phyloP scores from a whole-genome alignment of 2,113 vertebrate species.

The Isurus oxyrinchus region DNA sequence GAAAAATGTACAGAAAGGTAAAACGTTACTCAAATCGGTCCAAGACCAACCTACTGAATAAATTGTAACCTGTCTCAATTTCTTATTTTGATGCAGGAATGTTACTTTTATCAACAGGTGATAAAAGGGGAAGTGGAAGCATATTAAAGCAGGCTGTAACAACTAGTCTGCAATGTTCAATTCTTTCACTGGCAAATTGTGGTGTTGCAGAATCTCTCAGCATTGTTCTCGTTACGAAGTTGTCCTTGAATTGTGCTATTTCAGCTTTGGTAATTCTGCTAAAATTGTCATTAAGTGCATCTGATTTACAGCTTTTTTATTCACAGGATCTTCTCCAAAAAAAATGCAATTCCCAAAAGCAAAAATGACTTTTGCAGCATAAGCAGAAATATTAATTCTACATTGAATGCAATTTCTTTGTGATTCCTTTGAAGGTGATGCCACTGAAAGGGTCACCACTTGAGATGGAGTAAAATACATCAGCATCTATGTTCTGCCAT shows the following conservation, averaged over 20 bases:
- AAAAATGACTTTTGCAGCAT: background rate
- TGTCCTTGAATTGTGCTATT: conserved; percentile 14
- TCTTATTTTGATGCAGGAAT: background rate
- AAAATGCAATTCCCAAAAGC: background rate
- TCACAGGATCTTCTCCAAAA: background rate
- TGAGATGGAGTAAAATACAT: background rate
- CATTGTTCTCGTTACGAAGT: background rate
- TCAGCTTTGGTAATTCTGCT: background rate
- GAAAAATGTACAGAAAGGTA: background rate
- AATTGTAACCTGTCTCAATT: background rate
- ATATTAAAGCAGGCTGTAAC: background rate
- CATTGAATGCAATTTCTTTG: background rate
- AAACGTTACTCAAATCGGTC: background rate
- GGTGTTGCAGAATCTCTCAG: background rate
- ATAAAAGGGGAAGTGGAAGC: background rate
- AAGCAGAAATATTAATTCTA: background rate
- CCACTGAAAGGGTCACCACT: background rate
- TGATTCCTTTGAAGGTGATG: background rate
- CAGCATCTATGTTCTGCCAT: background rate
- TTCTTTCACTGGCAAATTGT: background rate
- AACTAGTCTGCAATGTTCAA: background rate
- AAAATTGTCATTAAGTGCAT: background rate
- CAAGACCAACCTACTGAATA: background rate
- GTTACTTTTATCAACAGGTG: background rate
- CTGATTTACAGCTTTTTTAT: background rate